Evolutionary conservation across 2,797 vertebrate species (phyloP).

Genomic region (Sebastiscus albofasciatus): DNA sequence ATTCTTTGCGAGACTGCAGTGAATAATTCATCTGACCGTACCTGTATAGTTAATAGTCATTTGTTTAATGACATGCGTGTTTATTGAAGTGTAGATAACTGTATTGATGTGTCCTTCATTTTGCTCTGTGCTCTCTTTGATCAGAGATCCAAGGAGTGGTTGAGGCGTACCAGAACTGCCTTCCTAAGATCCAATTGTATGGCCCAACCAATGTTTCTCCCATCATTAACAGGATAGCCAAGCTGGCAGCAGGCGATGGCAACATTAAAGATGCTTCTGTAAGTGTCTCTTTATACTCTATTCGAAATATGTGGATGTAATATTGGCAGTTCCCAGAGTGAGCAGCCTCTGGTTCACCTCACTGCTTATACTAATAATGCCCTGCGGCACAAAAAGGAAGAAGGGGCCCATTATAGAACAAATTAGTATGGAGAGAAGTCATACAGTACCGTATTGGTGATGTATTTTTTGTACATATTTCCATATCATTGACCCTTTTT

Average conservation of each 20-base stretch:
- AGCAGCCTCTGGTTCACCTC: constrained; percentile 50
- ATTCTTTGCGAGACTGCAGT: neutral
- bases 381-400: constrained; percentile 4
- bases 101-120: constrained; percentile 7
- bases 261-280: constrained; percentile 92
- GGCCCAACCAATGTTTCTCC: constrained; percentile 97
- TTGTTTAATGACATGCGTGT: neutral
- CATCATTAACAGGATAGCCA: constrained; percentile 94
- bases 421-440: constrained; percentile 8
- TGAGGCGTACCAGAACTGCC: constrained; percentile 95
- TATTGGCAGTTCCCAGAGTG: constrained; percentile 8
- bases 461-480: neutral
- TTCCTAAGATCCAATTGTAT: constrained; percentile 96
- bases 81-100: neutral
- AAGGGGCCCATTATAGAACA: constrained; percentile 3
- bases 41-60: neutral
- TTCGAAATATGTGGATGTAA: constrained; percentile 24
- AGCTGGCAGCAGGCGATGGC: constrained; percentile 88
- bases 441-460: neutral
- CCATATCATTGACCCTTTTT: constrained; percentile 5
- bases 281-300: constrained; percentile 55
- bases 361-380: constrained; percentile 36
- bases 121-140: constrained; percentile 40
- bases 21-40: neutral
- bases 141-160: constrained; percentile 95